phyloP scores from a whole-genome alignment of 1,140 invertebrate genomes.

The Macrotrachela quadricornifera region DNA sequence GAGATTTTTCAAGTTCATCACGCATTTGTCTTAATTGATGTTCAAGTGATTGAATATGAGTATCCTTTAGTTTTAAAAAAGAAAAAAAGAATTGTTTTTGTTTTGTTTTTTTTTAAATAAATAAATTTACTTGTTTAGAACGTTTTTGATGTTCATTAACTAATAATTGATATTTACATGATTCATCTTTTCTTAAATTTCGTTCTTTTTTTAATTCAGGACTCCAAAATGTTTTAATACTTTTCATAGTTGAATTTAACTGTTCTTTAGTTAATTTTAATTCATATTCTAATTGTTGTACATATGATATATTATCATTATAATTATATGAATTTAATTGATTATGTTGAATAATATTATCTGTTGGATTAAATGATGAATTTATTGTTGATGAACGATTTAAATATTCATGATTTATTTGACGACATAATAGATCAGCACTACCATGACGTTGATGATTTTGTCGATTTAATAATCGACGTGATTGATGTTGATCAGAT shows the following conservation, averaged over 20 bases:
- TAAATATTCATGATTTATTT: too few relatives aligned
- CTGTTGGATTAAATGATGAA: too few relatives aligned
- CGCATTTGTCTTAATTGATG: not conserved
- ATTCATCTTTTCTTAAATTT: conserved; percentile 83
- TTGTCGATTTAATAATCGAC: too few relatives aligned
- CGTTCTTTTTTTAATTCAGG: conserved; percentile 94
- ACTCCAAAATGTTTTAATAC: conserved; percentile 98
- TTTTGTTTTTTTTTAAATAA: too few relatives aligned
- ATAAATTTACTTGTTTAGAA: conserved; percentile 71
- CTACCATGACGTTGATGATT: too few relatives aligned
- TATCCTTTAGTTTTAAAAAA: not conserved
- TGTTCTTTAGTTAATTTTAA: conserved; percentile 91
- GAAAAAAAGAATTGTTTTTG: not conserved
- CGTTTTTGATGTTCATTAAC: conserved; percentile 79
- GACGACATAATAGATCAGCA: too few relatives aligned
- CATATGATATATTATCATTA: too few relatives aligned
- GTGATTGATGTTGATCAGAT: too few relatives aligned
- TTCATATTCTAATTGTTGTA: conserved; percentile 40
- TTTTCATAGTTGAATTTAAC: conserved; percentile 91
- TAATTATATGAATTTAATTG: too few relatives aligned
- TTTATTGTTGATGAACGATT: too few relatives aligned
- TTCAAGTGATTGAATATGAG: not conserved
- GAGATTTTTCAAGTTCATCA: not conserved
- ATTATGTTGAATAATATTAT: too few relatives aligned
- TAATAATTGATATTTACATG: conserved; percentile 86